Evolutionary conservation across 1,140 invertebrate species (phyloP).

Genomic region (Delia radicum): DNA sequence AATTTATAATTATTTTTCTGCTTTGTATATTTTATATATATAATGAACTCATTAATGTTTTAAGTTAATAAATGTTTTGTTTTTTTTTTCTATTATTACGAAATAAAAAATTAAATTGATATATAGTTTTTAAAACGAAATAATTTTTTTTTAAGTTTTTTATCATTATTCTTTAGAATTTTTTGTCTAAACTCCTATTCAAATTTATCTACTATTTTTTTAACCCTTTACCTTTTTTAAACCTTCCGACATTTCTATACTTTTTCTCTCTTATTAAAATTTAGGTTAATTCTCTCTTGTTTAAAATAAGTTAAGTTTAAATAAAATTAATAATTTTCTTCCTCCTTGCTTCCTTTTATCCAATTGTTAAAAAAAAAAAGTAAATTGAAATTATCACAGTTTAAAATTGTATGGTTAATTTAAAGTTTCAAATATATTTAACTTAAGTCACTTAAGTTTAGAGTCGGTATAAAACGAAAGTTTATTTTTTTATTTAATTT

Average conservation of each 20-base stretch:
- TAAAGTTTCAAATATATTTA: background rate
- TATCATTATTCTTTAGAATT: too few relatives aligned
- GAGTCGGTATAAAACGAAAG: too few relatives aligned
- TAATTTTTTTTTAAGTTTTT: too few relatives aligned
- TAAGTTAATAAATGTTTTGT: background rate
- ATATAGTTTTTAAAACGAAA: too few relatives aligned
- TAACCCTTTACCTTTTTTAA: background rate
- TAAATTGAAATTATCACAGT: background rate
- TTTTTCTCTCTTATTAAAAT: too few relatives aligned
- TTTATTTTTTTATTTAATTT: background rate
- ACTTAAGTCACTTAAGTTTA: too few relatives aligned
- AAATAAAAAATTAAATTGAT: too few relatives aligned
- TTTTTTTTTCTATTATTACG: background rate
- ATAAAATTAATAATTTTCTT: too few relatives aligned
- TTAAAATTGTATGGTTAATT: background rate
- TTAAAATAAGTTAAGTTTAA: too few relatives aligned
- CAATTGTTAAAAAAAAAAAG: background rate
- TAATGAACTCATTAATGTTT: slow-evolving; percentile 16
- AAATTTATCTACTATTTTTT: background rate
- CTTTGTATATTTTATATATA: slow-evolving; percentile 4
- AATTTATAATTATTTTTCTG: background rate
- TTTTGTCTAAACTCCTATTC: too few relatives aligned
- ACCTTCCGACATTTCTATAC: background rate
- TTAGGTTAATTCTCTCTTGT: too few relatives aligned
- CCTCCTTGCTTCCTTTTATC: background rate